Base-by-base conservation (phyloP, 2,797 vertebrate genomes). In the Darevskia nairensis region DNA sequence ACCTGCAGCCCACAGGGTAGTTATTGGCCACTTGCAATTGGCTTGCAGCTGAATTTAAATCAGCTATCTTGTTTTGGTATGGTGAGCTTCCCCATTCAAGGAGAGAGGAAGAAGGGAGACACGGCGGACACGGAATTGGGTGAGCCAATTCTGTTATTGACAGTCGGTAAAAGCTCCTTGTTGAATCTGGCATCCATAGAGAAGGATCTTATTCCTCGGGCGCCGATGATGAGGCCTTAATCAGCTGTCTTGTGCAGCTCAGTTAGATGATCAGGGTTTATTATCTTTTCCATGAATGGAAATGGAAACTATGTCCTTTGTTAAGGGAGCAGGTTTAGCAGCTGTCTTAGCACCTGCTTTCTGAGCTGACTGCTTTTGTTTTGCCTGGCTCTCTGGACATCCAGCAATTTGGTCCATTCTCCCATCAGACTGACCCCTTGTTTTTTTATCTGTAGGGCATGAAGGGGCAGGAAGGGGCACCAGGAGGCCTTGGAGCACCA, bases 401-500 rank as follows among this genome's bases (percentile, higher is more conserved):
- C 83, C 86, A 55, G 27, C 75, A 69, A 27, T 88, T 41, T 80
- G 0, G 0, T 64, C 77, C 39, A 1, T 7, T 44, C 6, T 61
- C n/a, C 61, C 32, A 88, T 4, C 29, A 61, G 44, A 55, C 66
- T 46, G 0, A 29, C 17, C 35, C 29, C 1, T 7, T 13, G 55
- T 92, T 85, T 89, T 61, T 92, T 85, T 88, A 32, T 29, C 0
- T 29, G 19, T 92, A 99, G 99, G 99, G 99, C 3, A 79, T 94
- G 61, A 98, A 98, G 84, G 99, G 99, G 50, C 97, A 98, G 21
- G 93, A 95, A 8, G 99, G 98, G 72, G 84, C 90, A 0, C 93
- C 59, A 27, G 99, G 99, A 89, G 96, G 96, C 77, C 93, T 94
- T 0, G 98, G 99, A 89, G 94, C 95, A 11, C 95, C 96, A 15